These are phyloP conservation scores for Cephalopachus bancanus DNA, from an alignment of 2,797 vertebrate genomes.

Conservation along the genomic window DNA sequence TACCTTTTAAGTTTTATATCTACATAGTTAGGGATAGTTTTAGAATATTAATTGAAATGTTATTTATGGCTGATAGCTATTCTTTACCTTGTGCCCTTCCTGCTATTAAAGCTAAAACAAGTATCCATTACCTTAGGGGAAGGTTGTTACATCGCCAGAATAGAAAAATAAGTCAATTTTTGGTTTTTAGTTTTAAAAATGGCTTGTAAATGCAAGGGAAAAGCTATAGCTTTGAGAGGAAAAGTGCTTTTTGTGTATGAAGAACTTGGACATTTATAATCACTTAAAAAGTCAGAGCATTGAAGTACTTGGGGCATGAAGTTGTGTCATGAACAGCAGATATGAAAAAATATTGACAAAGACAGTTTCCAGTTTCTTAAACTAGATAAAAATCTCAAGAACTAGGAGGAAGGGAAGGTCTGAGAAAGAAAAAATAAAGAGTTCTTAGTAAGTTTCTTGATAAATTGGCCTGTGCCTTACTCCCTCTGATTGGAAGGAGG, in stretches of 20 bases:
- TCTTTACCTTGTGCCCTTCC: not conserved
- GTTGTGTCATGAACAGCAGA: not conserved
- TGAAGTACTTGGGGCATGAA: not conserved
- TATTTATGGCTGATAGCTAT: not conserved
- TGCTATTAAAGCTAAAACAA: not conserved
- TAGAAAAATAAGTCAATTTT: constrained; percentile 33
- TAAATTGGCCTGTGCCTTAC: not conserved
- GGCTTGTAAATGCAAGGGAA: not conserved
- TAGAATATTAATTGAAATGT: constrained; percentile 50
- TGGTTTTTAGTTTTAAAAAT: constrained; percentile 52
- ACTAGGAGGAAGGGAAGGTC: not conserved
- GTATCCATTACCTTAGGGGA: not conserved
- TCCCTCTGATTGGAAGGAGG: not conserved
- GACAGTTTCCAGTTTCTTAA: not conserved
- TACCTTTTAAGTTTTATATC: not conserved
- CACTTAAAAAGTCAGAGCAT: not conserved
- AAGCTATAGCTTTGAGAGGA: constrained; percentile 38
- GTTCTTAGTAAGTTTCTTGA: not conserved
- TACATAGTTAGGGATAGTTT: constrained; percentile 10
- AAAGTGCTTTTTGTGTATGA: constrained; percentile 33
- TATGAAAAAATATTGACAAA: not conserved
- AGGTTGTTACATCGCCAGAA: not conserved
- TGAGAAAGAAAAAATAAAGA: not conserved
- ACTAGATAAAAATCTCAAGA: not conserved
- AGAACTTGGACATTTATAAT: constrained; percentile 8